Percentiles rank a stretch among this genome's conserved stretches.
These are phyloP conservation scores for Drosophila subpulchrella DNA, from an alignment of 1,140 invertebrate genomes.

Conservation along the genomic window DNA sequence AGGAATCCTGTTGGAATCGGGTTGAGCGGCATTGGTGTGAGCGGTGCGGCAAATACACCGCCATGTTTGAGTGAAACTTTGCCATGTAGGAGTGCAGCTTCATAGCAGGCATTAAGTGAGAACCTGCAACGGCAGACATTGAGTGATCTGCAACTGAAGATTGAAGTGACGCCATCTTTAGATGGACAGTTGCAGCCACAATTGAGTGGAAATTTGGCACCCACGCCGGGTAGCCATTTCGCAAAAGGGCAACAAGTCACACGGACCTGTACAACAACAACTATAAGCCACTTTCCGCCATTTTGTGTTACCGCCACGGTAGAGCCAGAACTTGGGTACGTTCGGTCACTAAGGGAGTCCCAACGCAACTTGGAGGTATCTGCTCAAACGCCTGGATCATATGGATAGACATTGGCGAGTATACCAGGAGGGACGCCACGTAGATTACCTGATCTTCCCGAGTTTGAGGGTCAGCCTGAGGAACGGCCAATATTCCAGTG, in stretches of 20 bases:
- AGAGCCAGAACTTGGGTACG: too few relatives aligned
- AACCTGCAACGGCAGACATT: too few relatives aligned
- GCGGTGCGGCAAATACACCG: too few relatives aligned
- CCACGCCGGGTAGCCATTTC: neutral
- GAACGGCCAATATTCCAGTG: slow-evolving; percentile 12
- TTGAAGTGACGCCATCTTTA: too few relatives aligned
- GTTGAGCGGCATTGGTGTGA: too few relatives aligned
- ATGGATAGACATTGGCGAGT: neutral
- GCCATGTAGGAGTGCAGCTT: too few relatives aligned
- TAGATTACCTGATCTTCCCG: slow-evolving; percentile 3
- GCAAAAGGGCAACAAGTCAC: slow-evolving; percentile 1
- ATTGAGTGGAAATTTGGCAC: neutral
- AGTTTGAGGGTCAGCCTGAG: slow-evolving; percentile 12
- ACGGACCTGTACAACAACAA: slow-evolving; percentile 4
- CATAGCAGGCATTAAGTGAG: too few relatives aligned
- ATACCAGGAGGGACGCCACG: slow-evolving; percentile 3
- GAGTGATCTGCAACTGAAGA: too few relatives aligned
- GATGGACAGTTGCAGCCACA: neutral
- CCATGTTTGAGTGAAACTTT: too few relatives aligned
- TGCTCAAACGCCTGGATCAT: neutral
- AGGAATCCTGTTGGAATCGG: too few relatives aligned
- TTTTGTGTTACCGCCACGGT: slow-evolving; percentile 5
- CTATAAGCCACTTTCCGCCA: neutral
- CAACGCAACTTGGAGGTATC: neutral
- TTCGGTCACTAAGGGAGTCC: too few relatives aligned